Base-by-base conservation (phyloP, 2,888 invertebrate genomes). In the Macroteleia sp. region DNA sequence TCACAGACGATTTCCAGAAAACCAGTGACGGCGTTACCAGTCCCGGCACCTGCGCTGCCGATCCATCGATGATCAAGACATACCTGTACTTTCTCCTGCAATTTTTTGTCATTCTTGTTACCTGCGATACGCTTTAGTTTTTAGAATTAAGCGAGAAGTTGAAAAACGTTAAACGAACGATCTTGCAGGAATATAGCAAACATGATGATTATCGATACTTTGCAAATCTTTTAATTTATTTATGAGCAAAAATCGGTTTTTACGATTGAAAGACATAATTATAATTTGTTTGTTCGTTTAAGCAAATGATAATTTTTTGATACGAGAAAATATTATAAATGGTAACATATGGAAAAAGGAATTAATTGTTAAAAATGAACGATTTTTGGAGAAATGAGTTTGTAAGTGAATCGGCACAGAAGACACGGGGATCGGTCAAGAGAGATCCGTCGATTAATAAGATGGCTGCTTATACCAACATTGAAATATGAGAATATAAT, bases 1-100 rank as follows among this genome's bases (percentile, higher is more conserved):
- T 81, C 88, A 82, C 87, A 87, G 86, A 88, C 85, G 88, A 88
- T 88, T 90, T 88, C 88, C 89, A 88, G 89, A 89, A 89, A 88
- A 83, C 87, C 89, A 90, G 89, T 85, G 82, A 78, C 83, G 89
- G 80, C 41, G 44, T 59, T 36, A 3, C 17, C 14, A 25, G 20
- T 16, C 4, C 28, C 17, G 20, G 78, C 20, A 17, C 69, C 74
- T 42, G 25, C 0, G 34, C 6, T 32, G 19, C 28, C 28, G 42
- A 48, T 34, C 62, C 44, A 28, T 61, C 54, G 28, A 39, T 48
- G 28, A 19, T 25, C 10, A n/a, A n/a, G n/a, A n/a, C n/a, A 42
- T 10, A 36, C 25, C 30, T 17, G 10, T 20, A 62, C 52, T 64
- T 52, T 64, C 42, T 52, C 34, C 30, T 39, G 1, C 1, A 20